Evolutionary conservation across 2,113 vertebrate genomes (phyloP).

Genomic region (Accipiter cooperii): DNA sequence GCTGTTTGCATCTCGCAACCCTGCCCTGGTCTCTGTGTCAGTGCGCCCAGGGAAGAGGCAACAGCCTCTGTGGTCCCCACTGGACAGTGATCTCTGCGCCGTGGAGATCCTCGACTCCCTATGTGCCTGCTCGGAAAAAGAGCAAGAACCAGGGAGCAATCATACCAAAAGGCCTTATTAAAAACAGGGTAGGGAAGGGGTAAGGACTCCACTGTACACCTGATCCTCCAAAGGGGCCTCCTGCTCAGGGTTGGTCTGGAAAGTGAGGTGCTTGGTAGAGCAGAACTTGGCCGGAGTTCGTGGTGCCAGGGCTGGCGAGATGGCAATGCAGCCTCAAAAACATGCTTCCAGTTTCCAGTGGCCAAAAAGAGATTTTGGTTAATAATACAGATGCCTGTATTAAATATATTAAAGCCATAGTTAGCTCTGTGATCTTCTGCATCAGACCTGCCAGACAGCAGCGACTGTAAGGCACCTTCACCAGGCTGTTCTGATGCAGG

Average conservation of each 20-base stretch:
- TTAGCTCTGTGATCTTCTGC: background rate
- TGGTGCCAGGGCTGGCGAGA: background rate
- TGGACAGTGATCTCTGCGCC: rapidly evolving
- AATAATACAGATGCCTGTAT: background rate
- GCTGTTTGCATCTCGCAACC: background rate
- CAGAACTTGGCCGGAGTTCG: background rate
- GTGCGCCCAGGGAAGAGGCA: background rate
- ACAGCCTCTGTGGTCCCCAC: background rate
- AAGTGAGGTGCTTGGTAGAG: background rate
- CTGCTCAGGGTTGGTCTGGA: background rate
- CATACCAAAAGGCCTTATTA: background rate
- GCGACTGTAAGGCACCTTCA: background rate
- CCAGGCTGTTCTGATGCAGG: background rate
- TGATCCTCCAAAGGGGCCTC: background rate
- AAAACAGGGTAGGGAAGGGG: background rate
- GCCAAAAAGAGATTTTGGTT: background rate
- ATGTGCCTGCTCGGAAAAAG: background rate
- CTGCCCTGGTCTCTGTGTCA: background rate
- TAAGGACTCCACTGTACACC: background rate
- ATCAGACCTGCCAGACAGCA: background rate
- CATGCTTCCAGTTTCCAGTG: background rate
- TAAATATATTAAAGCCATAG: background rate
- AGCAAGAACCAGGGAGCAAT: background rate
- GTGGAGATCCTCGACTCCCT: rapidly evolving
- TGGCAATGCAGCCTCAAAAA: background rate